Evolutionary conservation across 2,113 vertebrate genomes (phyloP).

Genomic region (Heteronetta atricapilla): DNA sequence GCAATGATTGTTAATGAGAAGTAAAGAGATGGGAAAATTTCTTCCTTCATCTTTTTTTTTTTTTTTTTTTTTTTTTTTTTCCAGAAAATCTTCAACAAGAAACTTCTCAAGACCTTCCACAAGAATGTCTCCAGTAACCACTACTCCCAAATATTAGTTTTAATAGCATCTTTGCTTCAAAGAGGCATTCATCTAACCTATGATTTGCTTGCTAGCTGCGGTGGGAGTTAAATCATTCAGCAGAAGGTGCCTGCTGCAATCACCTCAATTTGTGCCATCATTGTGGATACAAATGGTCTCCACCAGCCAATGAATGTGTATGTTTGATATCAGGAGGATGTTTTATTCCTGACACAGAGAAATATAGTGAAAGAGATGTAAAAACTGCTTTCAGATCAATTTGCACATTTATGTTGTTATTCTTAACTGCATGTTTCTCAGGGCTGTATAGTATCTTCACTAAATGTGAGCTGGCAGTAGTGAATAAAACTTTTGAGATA

Average conservation of each 20-base stretch:
- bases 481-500: neutral
- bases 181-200: neutral
- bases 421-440: neutral
- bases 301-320: neutral
- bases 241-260: neutral
- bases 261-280: neutral
- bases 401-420: neutral
- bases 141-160: neutral
- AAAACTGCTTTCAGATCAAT: neutral
- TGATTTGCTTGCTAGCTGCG: neutral
- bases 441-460: neutral
- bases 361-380: neutral
- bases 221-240: neutral
- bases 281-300: neutral
- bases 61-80: conserved; percentile 24
- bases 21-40: neutral
- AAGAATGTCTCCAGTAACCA: neutral
- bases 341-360: neutral
- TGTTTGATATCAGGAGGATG: neutral
- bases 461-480: neutral
- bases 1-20: neutral
- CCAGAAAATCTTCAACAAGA: neutral
- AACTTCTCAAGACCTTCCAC: neutral
- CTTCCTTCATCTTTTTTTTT: neutral
- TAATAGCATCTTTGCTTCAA: neutral